Conservation (phyloP, 2,797 vertebrate species). For the Lepus townsendii region DNA sequence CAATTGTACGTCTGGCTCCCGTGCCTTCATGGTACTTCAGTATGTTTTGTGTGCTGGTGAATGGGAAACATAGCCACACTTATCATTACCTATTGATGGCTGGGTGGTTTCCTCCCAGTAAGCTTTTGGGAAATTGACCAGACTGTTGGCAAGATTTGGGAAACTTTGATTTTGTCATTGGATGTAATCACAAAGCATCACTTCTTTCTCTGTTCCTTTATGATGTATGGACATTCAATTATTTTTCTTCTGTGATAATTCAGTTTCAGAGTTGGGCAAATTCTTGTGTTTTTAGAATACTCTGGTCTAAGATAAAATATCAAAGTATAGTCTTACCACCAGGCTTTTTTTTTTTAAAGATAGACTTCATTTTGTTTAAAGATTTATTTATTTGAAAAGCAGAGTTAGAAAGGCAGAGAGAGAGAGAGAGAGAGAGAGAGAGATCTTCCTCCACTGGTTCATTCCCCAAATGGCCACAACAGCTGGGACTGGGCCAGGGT, state of each 20-base stretch:
- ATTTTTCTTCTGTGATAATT: constrained; percentile 54
- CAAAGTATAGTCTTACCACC: background rate
- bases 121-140: constrained; percentile 46
- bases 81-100: constrained; percentile 40
- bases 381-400: no score
- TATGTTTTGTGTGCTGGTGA: constrained; percentile 48
- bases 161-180: constrained; percentile 58
- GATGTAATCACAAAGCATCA: constrained; percentile 48
- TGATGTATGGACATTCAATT: constrained; percentile 29
- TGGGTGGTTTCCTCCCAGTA: constrained; percentile 52
- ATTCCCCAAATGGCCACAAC: no score
- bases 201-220: constrained; percentile 51
- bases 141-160: constrained; percentile 55
- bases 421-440: no score
- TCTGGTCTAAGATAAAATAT: constrained; percentile 25
- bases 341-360: constrained; percentile 6
- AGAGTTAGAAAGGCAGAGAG: no score
- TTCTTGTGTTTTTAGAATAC: constrained; percentile 54
- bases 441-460: no score
- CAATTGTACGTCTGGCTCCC: constrained; percentile 33
- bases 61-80: background rate
- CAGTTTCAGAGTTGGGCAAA: constrained; percentile 30
- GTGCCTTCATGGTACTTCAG: background rate
- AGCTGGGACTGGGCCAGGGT: no score
- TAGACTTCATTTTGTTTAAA: background rate